Evolutionary conservation across 2,888 invertebrate species (phyloP), one percentile per base, ranked within the genome.

Genomic region (Limnephilus rhombicus): DNA sequence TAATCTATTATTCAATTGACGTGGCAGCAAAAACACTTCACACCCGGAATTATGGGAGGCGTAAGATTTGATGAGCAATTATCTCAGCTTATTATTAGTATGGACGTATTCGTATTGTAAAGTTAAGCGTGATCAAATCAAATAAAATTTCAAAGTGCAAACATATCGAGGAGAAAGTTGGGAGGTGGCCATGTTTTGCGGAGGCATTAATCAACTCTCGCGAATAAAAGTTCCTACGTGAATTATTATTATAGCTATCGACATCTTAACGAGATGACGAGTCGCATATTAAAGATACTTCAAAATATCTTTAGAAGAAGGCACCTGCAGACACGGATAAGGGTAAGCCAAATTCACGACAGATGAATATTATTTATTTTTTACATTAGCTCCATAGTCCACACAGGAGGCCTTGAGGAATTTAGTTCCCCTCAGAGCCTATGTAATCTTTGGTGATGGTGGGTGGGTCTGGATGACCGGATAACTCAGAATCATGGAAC

Each of bases 151-250:
- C 68, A 68, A 68, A 68, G 68, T 68, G 68, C 68, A 68, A 68
- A 68, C 68, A 68, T 68, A 68, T 68, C 68, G 5, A 24, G 24
- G 68, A 68, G 68, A 68, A 68, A 68, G 68, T 24, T 68, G n/a
- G n/a, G 24, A 68, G n/a, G 24, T 68, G 68, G 9, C 24, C 68
- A n/a, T 68, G 68, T 68, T 68, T 68, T 68, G 87, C 49, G 86
- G 82, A 31, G 31, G 82, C 85, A 41, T 34, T 31, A 86, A 82
- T 45, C 29, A 86, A 86, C 86, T 86, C 49, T 86, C 86, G 86
- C 86, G 15, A 86, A 86, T 86, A 29, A 86, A 45, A 86, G 86
- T 86, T 45, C 29, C n/a, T 45, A 41, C 18, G 31, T 34, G 82
- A 82, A 31, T 31, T 82, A 68, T 68, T n/a, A 68, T 68, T 68